phyloP scores from a whole-genome alignment of 1,140 invertebrate species.

The Paramacrobiotus metropolitanus region DNA sequence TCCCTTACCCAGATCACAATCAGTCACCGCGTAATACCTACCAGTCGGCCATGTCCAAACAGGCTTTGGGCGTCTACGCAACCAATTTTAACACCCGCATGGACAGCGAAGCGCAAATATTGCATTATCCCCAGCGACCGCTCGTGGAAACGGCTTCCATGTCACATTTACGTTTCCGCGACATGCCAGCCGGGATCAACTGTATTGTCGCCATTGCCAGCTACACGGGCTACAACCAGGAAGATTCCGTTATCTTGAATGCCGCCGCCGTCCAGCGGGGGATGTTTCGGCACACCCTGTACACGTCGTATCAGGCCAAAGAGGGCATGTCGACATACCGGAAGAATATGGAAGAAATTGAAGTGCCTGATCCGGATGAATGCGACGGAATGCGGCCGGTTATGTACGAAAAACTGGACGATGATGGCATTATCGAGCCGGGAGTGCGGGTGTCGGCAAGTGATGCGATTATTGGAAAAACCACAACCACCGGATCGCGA shows the following conservation, averaged over 20 bases:
- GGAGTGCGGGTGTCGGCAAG: not conserved
- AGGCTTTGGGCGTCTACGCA: conserved; percentile 3
- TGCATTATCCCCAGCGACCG: not conserved
- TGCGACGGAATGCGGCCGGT: not conserved
- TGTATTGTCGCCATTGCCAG: not conserved
- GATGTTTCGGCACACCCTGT: not conserved
- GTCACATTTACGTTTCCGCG: not conserved
- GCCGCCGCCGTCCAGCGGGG: not conserved
- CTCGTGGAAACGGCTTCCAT: not conserved
- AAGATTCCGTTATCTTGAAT: not conserved
- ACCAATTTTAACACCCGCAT: not conserved
- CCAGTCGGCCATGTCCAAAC: conserved; percentile 24
- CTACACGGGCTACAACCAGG: conserved; percentile 6
- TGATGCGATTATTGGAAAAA: conserved; percentile 1
- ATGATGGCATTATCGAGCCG: not conserved
- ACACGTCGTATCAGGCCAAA: not conserved
- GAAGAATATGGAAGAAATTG: not conserved
- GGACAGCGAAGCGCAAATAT: not conserved
- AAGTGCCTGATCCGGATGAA: not conserved
- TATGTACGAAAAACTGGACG: not conserved
- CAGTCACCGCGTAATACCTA: conserved; percentile 83
- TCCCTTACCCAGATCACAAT: not conserved
- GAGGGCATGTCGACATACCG: not conserved
- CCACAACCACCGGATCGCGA: too few relatives aligned
- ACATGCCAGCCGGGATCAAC: not conserved